Percentiles rank a stretch among this genome's conserved stretches.
These are phyloP conservation scores for Drosophila monieri DNA, from an alignment of 2,888 invertebrate genomes.

Conservation along the genomic window DNA sequence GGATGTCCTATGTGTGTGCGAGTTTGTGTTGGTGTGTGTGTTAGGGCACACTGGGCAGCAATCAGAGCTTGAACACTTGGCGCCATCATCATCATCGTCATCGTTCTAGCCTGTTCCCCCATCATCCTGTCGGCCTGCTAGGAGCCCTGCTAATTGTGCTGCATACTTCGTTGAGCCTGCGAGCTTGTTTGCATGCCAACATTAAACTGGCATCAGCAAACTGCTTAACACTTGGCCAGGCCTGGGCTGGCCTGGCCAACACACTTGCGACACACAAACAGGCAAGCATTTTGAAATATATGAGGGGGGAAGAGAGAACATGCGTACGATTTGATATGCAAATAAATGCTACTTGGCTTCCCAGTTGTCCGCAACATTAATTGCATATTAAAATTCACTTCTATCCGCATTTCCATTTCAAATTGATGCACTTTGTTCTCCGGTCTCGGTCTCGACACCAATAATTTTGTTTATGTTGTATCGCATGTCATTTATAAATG, in stretches of 20 bases:
- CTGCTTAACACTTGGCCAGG: slow-evolving; percentile 22
- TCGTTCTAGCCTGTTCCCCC: slow-evolving; percentile 20
- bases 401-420: slow-evolving; percentile 25
- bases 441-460: slow-evolving; percentile 6
- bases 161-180: slow-evolving; percentile 40
- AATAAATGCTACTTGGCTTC: slow-evolving; percentile 30
- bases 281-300: not conserved
- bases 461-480: slow-evolving; percentile 37
- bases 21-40: not conserved
- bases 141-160: slow-evolving; percentile 60
- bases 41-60: slow-evolving; percentile 46
- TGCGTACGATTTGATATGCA: slow-evolving; percentile 26
- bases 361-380: slow-evolving; percentile 57
- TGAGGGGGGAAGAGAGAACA: slow-evolving; percentile 1
- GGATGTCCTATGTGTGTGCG: not conserved
- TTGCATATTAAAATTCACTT: slow-evolving; percentile 62
- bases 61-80: slow-evolving; percentile 74
- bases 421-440: slow-evolving; percentile 38
- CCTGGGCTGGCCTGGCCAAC: slow-evolving; percentile 31
- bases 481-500: slow-evolving; percentile 45
- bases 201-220: slow-evolving; percentile 11
- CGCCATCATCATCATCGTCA: slow-evolving; percentile 37
- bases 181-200: slow-evolving; percentile 36
- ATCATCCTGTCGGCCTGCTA: slow-evolving; percentile 8
- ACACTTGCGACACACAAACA: slow-evolving; percentile 13